Base-by-base conservation (phyloP, 1,140 invertebrate species). In the Drosophila murphyi region DNA sequence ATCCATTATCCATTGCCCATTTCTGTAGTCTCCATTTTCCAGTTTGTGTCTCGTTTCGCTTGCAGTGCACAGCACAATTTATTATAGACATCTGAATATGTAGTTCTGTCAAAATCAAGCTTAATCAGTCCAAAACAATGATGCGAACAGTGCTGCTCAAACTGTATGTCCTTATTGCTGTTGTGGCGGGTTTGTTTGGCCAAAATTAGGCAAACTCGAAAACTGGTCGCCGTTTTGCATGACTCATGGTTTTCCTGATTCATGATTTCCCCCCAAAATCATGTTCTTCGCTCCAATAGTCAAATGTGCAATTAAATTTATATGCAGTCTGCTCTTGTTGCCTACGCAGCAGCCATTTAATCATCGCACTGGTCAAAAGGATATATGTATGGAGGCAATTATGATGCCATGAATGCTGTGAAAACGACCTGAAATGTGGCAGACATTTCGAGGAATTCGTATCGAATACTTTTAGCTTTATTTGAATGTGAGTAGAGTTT, bases 301-400 rank as follows among this genome's bases (percentile, higher is more conserved):
- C 64, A 50, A 52, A 61, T 45, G 56, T 61, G 65, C 71, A 87
- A 87, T 80, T 71, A 83, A 88, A 80, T 87, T 88, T 74, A 78
- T 89, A 72, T 80, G 76, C 83, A 88, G 71, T 51, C 73, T 56
- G 45, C 62, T 37, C 67, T 31, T 50, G 57, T 20, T 20, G 20
- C 20, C 20, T 20, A 51, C 35, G 51, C 57, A 43, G 20, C 6
- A 56, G 57, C 48, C 48, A 69, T 69, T 69, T 31, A 69, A 35
- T 20, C 29, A 39, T 63, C 56, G 41, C 20, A 20, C 20, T 20
- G 20, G 20, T 20, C 20, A 20, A 20, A 20, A 20, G 20, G 20
- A 20, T 20, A 20, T 20, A 0, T 20, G 55, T 61, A 61, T 61
- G 50, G 32, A 35, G 28, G 20, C 41, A 35, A 69, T 41, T 73